phyloP scores from a whole-genome alignment of 2,888 invertebrate species.

The Dynastes hyllus region DNA sequence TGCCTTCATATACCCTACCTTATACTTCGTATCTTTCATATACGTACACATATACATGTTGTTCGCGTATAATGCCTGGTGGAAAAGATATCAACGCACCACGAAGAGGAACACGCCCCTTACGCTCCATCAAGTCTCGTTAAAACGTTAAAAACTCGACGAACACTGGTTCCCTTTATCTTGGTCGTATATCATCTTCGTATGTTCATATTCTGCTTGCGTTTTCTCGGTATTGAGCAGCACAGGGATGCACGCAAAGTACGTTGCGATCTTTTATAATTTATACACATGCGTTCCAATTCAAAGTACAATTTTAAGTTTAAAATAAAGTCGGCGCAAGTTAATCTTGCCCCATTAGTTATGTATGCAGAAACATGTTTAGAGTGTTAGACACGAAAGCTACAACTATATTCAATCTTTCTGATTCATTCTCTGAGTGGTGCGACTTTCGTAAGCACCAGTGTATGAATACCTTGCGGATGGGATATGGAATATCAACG shows the following conservation, averaged over 20 bases:
- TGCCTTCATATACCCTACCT: neutral
- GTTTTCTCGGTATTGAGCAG: neutral
- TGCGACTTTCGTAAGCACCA: too few relatives aligned
- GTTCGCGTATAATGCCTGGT: neutral
- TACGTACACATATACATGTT: neutral
- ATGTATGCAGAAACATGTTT: too few relatives aligned
- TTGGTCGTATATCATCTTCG: neutral
- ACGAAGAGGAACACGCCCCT: neutral
- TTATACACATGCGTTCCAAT: too few relatives aligned
- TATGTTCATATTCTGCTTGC: neutral
- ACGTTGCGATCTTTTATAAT: too few relatives aligned
- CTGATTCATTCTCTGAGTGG: too few relatives aligned
- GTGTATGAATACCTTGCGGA: neutral
- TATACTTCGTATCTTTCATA: neutral
- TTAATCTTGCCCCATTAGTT: too few relatives aligned
- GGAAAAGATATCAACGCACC: neutral
- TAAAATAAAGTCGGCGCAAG: too few relatives aligned
- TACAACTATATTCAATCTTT: too few relatives aligned
- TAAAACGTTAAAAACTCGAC: slow-evolving; percentile 7
- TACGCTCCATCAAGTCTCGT: slow-evolving; percentile 10
- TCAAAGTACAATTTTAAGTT: too few relatives aligned
- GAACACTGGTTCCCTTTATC: slow-evolving; percentile 5
- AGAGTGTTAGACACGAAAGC: too few relatives aligned
- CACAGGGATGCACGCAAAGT: neutral
- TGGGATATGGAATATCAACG: neutral